Percentiles rank a stretch among this genome's conserved stretches.
Conservation (phyloP, 2,888 invertebrate genomes). For the Drosophila quinaria region DNA sequence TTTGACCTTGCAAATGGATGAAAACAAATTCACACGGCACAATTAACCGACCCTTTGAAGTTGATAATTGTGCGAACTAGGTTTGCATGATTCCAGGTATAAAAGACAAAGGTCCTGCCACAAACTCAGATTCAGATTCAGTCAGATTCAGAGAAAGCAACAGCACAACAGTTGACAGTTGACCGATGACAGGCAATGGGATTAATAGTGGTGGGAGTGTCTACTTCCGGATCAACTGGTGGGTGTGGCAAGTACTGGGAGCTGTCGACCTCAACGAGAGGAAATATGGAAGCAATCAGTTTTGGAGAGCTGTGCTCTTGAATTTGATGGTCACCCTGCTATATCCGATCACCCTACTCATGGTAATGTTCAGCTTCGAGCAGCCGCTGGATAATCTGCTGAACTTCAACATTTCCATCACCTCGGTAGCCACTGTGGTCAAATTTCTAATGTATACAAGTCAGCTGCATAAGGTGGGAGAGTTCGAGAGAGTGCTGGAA, state of each 20-base stretch:
- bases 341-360: conserved; percentile 18
- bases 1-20: background rate
- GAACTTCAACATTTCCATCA: conserved; percentile 50
- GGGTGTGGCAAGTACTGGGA: conserved; percentile 48
- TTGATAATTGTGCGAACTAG: conserved; percentile 41
- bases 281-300: conserved; percentile 7
- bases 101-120: no score
- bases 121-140: conserved; percentile 10
- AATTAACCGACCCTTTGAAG: conserved; percentile 52
- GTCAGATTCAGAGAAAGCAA: background rate
- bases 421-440: conserved; percentile 29
- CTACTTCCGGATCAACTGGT: conserved; percentile 42
- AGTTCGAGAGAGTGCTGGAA: conserved; percentile 32
- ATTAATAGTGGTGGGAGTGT: background rate
- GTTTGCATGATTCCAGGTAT: no score
- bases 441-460: conserved; percentile 46
- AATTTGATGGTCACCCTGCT: conserved; percentile 11
- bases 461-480: conserved; percentile 24
- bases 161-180: background rate
- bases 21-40: conserved; percentile 10
- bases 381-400: conserved; percentile 52
- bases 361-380: conserved; percentile 34
- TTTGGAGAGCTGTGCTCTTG: conserved; percentile 10
- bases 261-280: conserved; percentile 33
- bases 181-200: conserved; percentile 24